Evolutionary conservation across 37 sponge, comb jelly and placozoan genomes (phyloP).

Genomic region (Tethya wilhelma): DNA sequence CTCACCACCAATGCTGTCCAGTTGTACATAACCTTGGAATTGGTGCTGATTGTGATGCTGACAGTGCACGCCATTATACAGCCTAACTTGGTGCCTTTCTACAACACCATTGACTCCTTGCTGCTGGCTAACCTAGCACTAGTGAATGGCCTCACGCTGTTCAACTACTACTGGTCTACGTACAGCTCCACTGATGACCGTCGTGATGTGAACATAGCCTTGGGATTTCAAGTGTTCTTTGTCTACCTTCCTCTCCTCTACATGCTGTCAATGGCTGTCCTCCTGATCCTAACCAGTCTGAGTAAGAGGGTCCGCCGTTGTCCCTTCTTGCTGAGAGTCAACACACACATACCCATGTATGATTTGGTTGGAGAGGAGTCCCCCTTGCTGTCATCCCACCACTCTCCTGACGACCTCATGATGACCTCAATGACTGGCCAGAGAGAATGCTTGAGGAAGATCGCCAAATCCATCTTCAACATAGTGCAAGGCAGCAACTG

Average conservation of each 20-base stretch:
- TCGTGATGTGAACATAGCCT: not conserved
- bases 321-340: not conserved
- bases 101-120: constrained; percentile 27
- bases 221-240: constrained; percentile 18
- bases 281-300: not conserved
- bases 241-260: constrained; percentile 39
- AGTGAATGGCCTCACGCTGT: constrained; percentile 25
- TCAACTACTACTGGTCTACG: constrained; percentile 13
- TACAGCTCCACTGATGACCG: not conserved
- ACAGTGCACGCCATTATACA: constrained; percentile 12
- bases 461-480: no score
- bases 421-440: no score
- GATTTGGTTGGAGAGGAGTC: no score
- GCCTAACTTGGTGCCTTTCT: constrained; percentile 28
- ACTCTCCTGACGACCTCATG: no score
- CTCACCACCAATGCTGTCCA: constrained; percentile 1
- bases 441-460: no score
- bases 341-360: no score
- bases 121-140: constrained; percentile 29
- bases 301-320: not conserved
- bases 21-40: constrained; percentile 10
- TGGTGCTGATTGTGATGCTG: constrained; percentile 27
- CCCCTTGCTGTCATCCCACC: no score
- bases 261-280: not conserved
- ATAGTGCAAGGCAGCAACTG: no score